phyloP scores from a whole-genome alignment of 2,888 invertebrate genomes.

The Incurvaria masculella region DNA sequence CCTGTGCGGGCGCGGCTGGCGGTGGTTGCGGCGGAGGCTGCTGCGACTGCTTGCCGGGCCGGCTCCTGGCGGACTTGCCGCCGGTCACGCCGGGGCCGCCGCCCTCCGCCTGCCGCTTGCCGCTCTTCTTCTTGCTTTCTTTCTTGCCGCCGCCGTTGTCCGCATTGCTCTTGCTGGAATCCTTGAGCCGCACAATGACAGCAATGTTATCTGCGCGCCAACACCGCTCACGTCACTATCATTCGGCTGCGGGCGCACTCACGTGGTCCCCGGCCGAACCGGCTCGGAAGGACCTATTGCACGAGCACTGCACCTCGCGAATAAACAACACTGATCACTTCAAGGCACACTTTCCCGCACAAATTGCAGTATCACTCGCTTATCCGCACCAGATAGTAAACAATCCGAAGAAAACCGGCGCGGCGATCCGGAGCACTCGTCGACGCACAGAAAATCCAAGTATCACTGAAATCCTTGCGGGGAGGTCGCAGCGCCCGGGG shows the following conservation, averaged over 20 bases:
- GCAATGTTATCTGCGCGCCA: slow-evolving; percentile 32
- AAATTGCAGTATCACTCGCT: no score
- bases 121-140: slow-evolving; percentile 62
- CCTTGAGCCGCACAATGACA: slow-evolving; percentile 68
- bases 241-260: no score
- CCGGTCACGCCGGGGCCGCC: slow-evolving; percentile 50
- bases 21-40: neutral
- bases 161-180: slow-evolving; percentile 59
- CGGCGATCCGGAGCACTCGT: neutral
- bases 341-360: neutral
- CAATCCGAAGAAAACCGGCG: neutral
- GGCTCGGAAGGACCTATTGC: no score
- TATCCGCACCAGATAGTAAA: neutral
- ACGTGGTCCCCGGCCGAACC: no score
- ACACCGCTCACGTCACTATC: neutral
- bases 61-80: slow-evolving; percentile 36
- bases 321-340: neutral
- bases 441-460: neutral
- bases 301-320: neutral
- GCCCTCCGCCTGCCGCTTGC: slow-evolving; percentile 55
- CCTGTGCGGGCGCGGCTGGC: neutral
- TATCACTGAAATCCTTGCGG: neutral
- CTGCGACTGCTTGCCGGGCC: slow-evolving; percentile 31
- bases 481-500: neutral
- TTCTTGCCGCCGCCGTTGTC: slow-evolving; percentile 57